A percentile compares a stretch with the other conserved stretches of the same genome.
These are phyloP conservation scores for Drosophila leonis DNA, from an alignment of 2,888 invertebrate genomes.

Conservation along the genomic window DNA sequence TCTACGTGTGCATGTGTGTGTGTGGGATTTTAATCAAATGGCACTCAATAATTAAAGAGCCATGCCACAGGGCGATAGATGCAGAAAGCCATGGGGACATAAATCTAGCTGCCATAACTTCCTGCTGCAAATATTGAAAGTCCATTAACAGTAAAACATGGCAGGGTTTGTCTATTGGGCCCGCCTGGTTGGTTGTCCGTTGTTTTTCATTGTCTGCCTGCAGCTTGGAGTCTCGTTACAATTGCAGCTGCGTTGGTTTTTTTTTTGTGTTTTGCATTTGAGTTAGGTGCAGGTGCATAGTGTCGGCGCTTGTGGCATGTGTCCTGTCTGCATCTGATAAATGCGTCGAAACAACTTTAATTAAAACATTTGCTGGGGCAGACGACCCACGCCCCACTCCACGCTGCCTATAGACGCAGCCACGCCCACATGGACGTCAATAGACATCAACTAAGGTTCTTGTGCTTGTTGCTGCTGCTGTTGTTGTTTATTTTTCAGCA, in stretches of 20 bases:
- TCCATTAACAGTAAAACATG: conserved; percentile 80
- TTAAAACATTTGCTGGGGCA: conserved; percentile 69
- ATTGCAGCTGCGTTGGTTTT: conserved; percentile 31
- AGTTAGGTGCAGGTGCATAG: conserved; percentile 42
- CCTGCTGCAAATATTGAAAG: conserved; percentile 75
- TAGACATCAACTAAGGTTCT: conserved; percentile 62
- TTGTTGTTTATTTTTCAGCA: conserved; percentile 71
- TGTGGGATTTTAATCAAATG: conserved; percentile 60
- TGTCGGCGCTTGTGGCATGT: conserved; percentile 57
- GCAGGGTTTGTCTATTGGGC: conserved; percentile 16
- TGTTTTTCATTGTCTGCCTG: conserved; percentile 27
- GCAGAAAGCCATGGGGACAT: conserved; percentile 53
- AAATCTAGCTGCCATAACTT: conserved; percentile 78
- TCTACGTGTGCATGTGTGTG: conserved; percentile 26
- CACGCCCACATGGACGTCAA: conserved; percentile 45
- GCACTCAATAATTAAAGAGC: conserved; percentile 70
- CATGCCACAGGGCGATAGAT: conserved; percentile 35
- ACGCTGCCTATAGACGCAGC: not conserved
- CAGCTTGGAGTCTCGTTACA: conserved; percentile 34
- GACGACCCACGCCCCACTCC: no score
- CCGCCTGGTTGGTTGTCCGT: conserved; percentile 11
- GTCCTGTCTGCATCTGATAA: conserved; percentile 81
- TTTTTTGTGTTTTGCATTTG: conserved; percentile 25
- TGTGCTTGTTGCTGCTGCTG: not conserved
- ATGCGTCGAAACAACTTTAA: conserved; percentile 77